Base-by-base conservation (phyloP, 2,113 vertebrate genomes). In the Chaenogobius annularis region DNA sequence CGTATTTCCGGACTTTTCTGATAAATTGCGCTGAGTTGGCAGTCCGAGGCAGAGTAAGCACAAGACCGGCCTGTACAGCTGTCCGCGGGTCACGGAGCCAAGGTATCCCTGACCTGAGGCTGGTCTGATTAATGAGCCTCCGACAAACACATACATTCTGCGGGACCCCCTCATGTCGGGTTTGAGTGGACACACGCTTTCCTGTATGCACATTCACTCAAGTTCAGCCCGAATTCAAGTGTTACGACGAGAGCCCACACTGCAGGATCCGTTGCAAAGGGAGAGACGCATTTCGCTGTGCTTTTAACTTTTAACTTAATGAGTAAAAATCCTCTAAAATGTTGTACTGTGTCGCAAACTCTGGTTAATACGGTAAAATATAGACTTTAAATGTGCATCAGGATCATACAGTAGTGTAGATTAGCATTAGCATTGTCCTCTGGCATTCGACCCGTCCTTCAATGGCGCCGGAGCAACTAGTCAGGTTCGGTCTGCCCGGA, bases 121-220 rank as follows among this genome's bases (percentile, higher is more conserved):
- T 58, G 73, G 20, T 66, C 80, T 89, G 90, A 94, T 92, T 92
- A 90, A 93, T 89, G 91, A 85, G 79, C 31, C 62, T 48, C 52
- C 31, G 22, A 70, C 70, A 77, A n/a, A 31, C 71, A 72, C 62
- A 65, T 65, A 75, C 68, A 83, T 67, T 74, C 64, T 46, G 40
- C 10, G 19, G 50, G 31, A 31, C 58, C 58, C 26, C 48, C 69
- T 35, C 68, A 69, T 66, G 37, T 22, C 15, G 47, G 55, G 20
- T n/a, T 5, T 68, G 52, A 62, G 26, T 50, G 54, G 15, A 72
- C 37, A 73, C 65, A 69, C 9, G 58, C 58, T 40, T 69, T 26
- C 46, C 31, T 66, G 61, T 63, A 63, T 10, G 6, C 35, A 20
- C 61, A 19, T n/a, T 40, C 19, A 62, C 59, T 62, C 59, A n/a